Conservation (phyloP, 1,140 invertebrate genomes). For the Zaprionus camerounensis region DNA sequence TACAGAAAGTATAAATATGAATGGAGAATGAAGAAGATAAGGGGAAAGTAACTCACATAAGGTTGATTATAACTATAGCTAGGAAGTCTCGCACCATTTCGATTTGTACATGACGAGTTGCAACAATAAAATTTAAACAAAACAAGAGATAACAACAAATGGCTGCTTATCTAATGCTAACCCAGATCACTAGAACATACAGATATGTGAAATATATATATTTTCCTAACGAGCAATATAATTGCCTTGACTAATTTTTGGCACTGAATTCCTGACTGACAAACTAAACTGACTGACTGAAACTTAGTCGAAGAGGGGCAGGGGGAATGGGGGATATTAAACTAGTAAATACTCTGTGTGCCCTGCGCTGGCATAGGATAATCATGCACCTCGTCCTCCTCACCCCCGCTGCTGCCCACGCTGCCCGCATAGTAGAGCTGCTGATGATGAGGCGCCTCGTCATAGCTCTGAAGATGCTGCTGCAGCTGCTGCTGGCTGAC, state of each 20-base stretch:
- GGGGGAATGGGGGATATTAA: no score
- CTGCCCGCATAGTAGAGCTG: conserved; percentile 73
- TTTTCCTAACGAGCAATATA: conserved; percentile 70
- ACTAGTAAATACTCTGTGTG: conserved; percentile 51
- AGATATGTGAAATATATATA: conserved; percentile 23
- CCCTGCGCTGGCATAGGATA: conserved; percentile 38
- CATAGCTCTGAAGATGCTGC: conserved; percentile 68
- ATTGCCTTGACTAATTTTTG: conserved; percentile 81
- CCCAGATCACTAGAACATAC: conserved; percentile 9
- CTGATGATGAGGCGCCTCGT: conserved; percentile 38
- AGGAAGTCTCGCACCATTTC: conserved; percentile 57
- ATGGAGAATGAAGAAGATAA: conserved; percentile 2
- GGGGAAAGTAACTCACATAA: neutral
- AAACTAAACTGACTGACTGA: conserved; percentile 32
- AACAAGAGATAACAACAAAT: conserved; percentile 51
- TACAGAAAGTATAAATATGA: conserved; percentile 25
- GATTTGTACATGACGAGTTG: conserved; percentile 61
- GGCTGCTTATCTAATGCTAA: conserved; percentile 19
- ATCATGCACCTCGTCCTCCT: conserved; percentile 65
- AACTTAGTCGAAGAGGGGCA: neutral
- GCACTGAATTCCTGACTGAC: conserved; percentile 69
- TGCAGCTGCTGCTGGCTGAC: conserved; percentile 72
- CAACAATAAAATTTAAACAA: conserved; percentile 65
- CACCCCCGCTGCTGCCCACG: conserved; percentile 69
- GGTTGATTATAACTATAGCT: neutral